Conservation (phyloP, 2,888 invertebrate species). For the Hypsopygia costalis region DNA sequence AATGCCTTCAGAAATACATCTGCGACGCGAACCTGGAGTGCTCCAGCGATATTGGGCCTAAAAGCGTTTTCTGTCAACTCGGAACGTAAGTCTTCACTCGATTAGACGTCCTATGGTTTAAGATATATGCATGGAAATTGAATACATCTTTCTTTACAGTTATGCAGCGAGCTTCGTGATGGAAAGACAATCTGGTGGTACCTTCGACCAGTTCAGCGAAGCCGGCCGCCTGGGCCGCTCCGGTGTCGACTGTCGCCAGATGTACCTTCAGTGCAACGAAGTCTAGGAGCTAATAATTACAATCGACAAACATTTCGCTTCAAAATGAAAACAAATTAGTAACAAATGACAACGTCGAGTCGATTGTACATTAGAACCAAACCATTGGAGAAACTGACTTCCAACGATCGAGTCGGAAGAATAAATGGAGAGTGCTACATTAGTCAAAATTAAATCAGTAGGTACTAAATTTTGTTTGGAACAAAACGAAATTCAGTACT, state of each 20-base stretch:
- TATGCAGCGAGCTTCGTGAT: conserved; percentile 93
- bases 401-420: conserved; percentile 23
- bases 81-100: conserved; percentile 88
- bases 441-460: conserved; percentile 24
- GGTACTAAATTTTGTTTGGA: conserved; percentile 22
- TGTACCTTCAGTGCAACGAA: conserved; percentile 94
- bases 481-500: conserved; percentile 26
- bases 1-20: conserved; percentile 92
- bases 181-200: conserved; percentile 86
- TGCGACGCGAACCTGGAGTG: conserved; percentile 96
- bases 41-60: conserved; percentile 87
- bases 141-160: conserved; percentile 58
- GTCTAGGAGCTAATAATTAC: conserved; percentile 76
- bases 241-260: conserved; percentile 91
- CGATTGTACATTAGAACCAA: conserved; percentile 4
- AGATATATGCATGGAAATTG: conserved; percentile 11
- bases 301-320: conserved; percentile 25
- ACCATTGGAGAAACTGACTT: conserved; percentile 13
- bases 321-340: conserved; percentile 28
- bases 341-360: conserved; percentile 20
- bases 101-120: background rate
- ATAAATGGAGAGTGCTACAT: conserved; percentile 22
- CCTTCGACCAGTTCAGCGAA: conserved; percentile 90
- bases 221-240: conserved; percentile 92
- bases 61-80: conserved; percentile 94